phyloP scores from a whole-genome alignment of 2,888 invertebrate genomes.

The Bellardia bayeri region DNA sequence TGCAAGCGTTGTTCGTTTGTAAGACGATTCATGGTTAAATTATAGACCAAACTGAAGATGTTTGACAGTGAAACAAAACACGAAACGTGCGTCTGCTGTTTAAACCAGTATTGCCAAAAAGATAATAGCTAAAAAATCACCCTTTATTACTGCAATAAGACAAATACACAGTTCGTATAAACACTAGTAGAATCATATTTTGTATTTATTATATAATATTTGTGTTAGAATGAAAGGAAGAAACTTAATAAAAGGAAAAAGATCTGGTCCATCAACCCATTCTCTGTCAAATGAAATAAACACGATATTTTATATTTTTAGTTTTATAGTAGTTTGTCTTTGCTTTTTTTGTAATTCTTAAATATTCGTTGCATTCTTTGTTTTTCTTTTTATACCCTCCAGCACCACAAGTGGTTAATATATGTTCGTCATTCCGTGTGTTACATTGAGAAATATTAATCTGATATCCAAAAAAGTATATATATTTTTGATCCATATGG shows the following conservation, averaged over 20 bases:
- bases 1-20: too few relatives aligned
- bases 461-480: too few relatives aligned
- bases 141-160: not conserved
- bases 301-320: constrained; percentile 5
- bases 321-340: not conserved
- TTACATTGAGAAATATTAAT: too few relatives aligned
- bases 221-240: not conserved
- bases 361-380: constrained; percentile 1
- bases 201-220: not conserved
- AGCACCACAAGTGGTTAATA: too few relatives aligned
- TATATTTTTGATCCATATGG: too few relatives aligned
- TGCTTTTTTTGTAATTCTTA: constrained; percentile 15
- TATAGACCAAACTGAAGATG: too few relatives aligned
- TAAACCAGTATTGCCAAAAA: too few relatives aligned
- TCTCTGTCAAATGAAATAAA: not conserved
- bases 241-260: not conserved
- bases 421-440: too few relatives aligned
- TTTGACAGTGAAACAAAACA: too few relatives aligned
- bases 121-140: too few relatives aligned
- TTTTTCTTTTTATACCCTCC: not conserved
- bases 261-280: not conserved
- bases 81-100: too few relatives aligned
- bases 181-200: not conserved
- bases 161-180: not conserved
- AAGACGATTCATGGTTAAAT: too few relatives aligned